These are phyloP conservation scores for Bucorvus abyssinicus DNA, from an alignment of 2,797 vertebrate genomes.

Conservation along the genomic window DNA sequence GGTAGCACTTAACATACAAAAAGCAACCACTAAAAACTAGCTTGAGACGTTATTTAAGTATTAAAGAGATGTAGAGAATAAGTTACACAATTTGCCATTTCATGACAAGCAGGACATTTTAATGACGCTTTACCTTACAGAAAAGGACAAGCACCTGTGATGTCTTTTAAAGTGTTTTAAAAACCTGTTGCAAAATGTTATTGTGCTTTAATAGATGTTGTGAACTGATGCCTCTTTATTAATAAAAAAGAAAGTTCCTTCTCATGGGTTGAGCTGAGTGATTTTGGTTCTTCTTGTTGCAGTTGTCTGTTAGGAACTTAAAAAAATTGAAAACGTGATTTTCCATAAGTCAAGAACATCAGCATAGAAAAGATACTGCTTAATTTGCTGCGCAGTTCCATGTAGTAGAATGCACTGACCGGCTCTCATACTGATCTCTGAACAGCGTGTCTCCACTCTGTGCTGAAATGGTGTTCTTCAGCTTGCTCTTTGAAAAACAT, in stretches of 20 bases:
- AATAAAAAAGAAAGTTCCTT: background rate
- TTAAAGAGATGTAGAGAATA: conserved; percentile 19
- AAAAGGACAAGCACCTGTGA: conserved; percentile 36
- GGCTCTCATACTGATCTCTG: conserved; percentile 7
- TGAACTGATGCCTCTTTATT: background rate
- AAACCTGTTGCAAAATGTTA: conserved; percentile 49
- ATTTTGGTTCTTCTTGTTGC: conserved; percentile 57
- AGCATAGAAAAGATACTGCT: conserved; percentile 5
- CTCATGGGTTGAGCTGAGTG: conserved; percentile 38
- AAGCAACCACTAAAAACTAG: conserved; percentile 28
- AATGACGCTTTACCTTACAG: conserved; percentile 36
- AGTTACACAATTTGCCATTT: conserved; percentile 39
- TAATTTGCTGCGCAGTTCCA: conserved; percentile 35
- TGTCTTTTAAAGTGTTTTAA: conserved; percentile 39
- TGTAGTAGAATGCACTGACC: background rate
- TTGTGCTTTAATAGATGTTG: conserved; percentile 56
- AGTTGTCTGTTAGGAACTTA: conserved; percentile 44
- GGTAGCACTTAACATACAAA: conserved; percentile 11
- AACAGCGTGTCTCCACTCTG: conserved; percentile 10
- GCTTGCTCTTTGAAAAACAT: background rate
- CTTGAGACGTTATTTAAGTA: conserved; percentile 38
- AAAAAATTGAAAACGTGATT: conserved; percentile 14
- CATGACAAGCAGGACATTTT: conserved; percentile 2
- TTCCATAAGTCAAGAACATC: conserved; percentile 43
- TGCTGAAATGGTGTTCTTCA: background rate